phyloP scores from a whole-genome alignment of 1,140 invertebrate genomes.

The Sitobion miscanthi region DNA sequence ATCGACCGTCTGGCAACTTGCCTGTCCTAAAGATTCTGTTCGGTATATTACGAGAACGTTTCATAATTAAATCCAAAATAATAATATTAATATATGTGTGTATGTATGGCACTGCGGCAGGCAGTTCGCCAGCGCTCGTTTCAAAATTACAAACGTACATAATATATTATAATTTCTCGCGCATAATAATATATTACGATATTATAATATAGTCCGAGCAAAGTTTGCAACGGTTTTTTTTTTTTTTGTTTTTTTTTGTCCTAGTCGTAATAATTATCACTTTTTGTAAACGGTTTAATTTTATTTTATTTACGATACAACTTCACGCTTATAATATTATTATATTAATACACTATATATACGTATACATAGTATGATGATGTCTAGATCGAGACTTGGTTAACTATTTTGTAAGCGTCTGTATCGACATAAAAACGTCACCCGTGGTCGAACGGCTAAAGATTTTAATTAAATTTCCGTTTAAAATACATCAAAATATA shows the following conservation, averaged over 20 bases:
- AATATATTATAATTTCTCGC: neutral
- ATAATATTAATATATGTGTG: neutral
- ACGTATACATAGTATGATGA: neutral
- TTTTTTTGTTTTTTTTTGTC: neutral
- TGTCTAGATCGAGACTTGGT: neutral
- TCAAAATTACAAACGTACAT: slow-evolving; percentile 9
- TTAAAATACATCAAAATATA: neutral
- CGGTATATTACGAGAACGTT: slow-evolving; percentile 16
- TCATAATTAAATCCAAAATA: slow-evolving; percentile 42
- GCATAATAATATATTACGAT: slow-evolving; percentile 6
- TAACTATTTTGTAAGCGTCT: neutral
- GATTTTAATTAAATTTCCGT: slow-evolving; percentile 49
- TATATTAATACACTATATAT: neutral
- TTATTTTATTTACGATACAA: neutral
- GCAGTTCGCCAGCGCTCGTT: slow-evolving; percentile 23
- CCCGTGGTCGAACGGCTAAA: neutral
- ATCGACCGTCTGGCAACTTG: slow-evolving; percentile 15
- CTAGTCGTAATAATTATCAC: slow-evolving; percentile 18
- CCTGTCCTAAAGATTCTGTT: neutral
- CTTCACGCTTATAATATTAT: neutral
- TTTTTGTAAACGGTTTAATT: slow-evolving; percentile 15
- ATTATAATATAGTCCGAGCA: neutral
- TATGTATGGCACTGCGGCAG: neutral
- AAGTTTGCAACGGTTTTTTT: neutral
- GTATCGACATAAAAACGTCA: slow-evolving; percentile 28